Evolutionary conservation across 2,888 invertebrate genomes (phyloP).

Genomic region (Tetragonisca angustula): DNA sequence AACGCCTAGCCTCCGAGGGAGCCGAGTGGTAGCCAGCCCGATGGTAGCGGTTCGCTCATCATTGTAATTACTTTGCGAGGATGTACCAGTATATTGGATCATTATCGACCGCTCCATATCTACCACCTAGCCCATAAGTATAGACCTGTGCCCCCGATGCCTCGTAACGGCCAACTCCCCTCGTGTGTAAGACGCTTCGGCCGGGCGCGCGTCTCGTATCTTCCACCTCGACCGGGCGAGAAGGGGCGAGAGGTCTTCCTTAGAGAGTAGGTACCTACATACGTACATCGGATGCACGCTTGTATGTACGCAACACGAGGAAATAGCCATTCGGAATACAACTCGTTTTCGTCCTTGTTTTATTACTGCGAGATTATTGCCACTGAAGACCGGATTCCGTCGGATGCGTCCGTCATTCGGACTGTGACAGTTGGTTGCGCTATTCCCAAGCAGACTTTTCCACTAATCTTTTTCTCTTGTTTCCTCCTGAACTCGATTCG

Average conservation of each 20-base stretch:
- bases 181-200: constrained; percentile 25
- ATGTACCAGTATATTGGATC: constrained; percentile 83
- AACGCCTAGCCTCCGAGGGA: constrained; percentile 76
- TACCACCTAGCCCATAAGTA: constrained; percentile 81
- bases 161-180: constrained; percentile 32
- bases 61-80: constrained; percentile 83
- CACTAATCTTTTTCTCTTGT: not conserved
- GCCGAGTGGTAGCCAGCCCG: constrained; percentile 55
- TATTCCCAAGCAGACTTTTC: not conserved
- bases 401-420: not conserved
- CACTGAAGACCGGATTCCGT: not conserved
- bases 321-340: constrained; percentile 36
- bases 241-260: not conserved
- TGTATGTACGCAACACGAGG: constrained; percentile 15
- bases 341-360: constrained; percentile 43
- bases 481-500: too few species aligned
- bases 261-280: not conserved
- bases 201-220: constrained; percentile 53
- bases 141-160: constrained; percentile 73
- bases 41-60: constrained; percentile 82
- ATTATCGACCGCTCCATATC: constrained; percentile 82
- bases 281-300: constrained; percentile 33
- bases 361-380: constrained; percentile 7
- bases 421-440: not conserved
- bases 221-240: not conserved